Conservation (phyloP, 1,140 invertebrate genomes). For the Heliconius congener region DNA sequence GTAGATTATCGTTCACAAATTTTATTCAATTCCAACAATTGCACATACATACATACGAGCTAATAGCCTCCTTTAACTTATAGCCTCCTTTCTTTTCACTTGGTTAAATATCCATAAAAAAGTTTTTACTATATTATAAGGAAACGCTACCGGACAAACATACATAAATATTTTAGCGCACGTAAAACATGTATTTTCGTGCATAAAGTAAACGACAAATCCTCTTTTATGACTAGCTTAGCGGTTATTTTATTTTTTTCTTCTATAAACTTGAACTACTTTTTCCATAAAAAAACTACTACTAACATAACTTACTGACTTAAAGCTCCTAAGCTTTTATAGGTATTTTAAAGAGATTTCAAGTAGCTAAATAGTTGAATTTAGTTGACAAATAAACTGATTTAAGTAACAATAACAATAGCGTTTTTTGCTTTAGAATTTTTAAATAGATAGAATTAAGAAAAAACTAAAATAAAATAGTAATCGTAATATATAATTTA, state of each 20-base stretch:
- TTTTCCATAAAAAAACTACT: conserved; percentile 7
- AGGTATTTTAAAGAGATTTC: background rate
- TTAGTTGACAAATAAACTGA: too few species aligned
- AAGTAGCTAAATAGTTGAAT: too few species aligned
- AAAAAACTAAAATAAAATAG: too few species aligned
- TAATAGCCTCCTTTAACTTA: too few species aligned
- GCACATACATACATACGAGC: too few species aligned
- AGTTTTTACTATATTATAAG: background rate
- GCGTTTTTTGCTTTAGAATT: too few species aligned
- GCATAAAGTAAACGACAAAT: conserved; percentile 9
- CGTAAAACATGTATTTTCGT: conserved; percentile 6
- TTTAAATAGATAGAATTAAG: too few species aligned
- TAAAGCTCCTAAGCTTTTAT: background rate
- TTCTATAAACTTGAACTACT: conserved; percentile 6
- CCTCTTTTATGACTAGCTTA: background rate
- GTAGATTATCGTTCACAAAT: too few species aligned
- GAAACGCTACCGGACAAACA: background rate
- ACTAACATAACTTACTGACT: background rate
- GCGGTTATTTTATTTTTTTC: conserved; percentile 3
- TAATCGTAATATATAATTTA: too few species aligned
- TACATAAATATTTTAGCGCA: background rate
- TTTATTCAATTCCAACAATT: too few species aligned
- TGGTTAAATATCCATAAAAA: background rate
- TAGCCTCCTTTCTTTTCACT: too few species aligned
- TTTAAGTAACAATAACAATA: too few species aligned